Base-by-base conservation (phyloP, 2,888 invertebrate species). In the Rosalia funebris region DNA sequence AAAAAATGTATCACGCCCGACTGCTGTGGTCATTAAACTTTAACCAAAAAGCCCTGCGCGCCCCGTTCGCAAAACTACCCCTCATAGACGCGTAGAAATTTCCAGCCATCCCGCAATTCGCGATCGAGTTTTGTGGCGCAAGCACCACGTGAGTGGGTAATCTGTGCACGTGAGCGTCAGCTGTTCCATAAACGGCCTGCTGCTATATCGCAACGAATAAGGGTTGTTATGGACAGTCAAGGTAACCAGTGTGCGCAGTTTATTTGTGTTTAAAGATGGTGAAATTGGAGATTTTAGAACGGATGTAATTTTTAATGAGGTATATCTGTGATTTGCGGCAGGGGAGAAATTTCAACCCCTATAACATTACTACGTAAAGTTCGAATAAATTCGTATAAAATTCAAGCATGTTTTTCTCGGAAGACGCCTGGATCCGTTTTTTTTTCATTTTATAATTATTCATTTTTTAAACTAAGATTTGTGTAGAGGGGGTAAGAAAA, bases 231-330 rank as follows among this genome's bases (percentile, higher is more conserved):
- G 34, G 11, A 12, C 17, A 37, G 12, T 37, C 11, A 36, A 36
- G 36, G 17, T 19, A 19, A 48, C 9, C 0, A 14, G 19, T 9
- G 34, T 36, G 11, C 15, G 10, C 19, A 16, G 32, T 50, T 15
- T 10, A 5, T 20, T 20, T 12, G 17, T 7, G 25, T 25, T 25
- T 5, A 25, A 5, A 25, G 16, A 11, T 15, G 17, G 54, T 19
- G 44, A 44, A 44, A 42, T 41, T 42, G 20, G 1, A 41, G 32
- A 2, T 17, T 34, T 47, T 34, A 47, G 46, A 32, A 15, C 39
- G 52, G 20, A 50, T 31, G 50, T n/a, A n/a, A n/a, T n/a, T n/a
- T n/a, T n/a, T 37, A 50, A 9, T 20, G 39, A 37, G 46, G 46
- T 46, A 46, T 46, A 34, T 14, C 15, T 31, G 41, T 17, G n/a